phyloP scores from a whole-genome alignment of 2,113 vertebrate genomes.

The Bubo bubo region DNA sequence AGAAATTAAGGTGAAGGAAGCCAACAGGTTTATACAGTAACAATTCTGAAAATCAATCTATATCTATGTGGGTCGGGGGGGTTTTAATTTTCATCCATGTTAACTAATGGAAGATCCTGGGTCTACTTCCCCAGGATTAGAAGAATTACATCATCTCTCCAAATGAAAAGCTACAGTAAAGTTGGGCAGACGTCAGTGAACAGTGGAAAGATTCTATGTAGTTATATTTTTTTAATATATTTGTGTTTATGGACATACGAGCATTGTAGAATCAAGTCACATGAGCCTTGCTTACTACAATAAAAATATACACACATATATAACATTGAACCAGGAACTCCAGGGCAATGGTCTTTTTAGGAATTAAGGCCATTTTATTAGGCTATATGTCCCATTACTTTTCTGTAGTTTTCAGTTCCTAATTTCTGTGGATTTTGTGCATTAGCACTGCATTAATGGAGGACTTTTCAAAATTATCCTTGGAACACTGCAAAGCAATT shows the following conservation, averaged over 20 bases:
- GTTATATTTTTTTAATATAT: background rate
- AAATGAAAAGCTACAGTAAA: background rate
- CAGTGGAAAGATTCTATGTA: background rate
- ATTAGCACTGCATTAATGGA: background rate
- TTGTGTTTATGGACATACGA: rapidly evolving
- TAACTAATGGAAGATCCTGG: background rate
- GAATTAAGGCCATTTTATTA: background rate
- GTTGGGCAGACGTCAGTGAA: background rate
- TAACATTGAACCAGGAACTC: background rate
- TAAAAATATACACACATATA: background rate
- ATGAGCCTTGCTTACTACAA: background rate
- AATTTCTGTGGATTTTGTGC: background rate
- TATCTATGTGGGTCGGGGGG: background rate
- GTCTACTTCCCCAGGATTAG: background rate
- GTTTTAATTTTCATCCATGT: background rate
- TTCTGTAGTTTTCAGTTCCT: background rate
- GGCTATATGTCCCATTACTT: background rate
- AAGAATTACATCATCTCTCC: background rate
- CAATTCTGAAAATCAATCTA: background rate
- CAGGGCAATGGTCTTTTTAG: background rate
- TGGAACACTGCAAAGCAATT: background rate
- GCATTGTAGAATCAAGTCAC: background rate
- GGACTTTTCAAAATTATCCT: background rate
- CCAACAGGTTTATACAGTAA: background rate
- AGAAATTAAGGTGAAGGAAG: background rate